Base-by-base conservation (phyloP, 2,888 invertebrate genomes). In the Campopleginae sp. region DNA sequence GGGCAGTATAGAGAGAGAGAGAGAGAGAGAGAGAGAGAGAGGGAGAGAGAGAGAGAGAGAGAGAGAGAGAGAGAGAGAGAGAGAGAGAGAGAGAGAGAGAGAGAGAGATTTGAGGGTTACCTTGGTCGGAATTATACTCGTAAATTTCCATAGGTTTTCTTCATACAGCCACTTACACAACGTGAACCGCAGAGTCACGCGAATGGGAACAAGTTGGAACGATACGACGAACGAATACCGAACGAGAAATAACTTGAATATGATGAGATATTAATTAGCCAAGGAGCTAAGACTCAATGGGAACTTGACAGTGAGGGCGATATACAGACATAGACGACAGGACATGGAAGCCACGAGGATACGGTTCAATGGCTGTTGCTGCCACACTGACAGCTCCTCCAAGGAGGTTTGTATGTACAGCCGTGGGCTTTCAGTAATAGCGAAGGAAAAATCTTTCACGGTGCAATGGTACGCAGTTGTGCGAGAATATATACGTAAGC, bases 51-150 rank as follows among this genome's bases (percentile, higher is more conserved):
- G 42, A 63, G 27, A 65, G 33, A 74, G 77, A 46, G 66, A 48
- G 72, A 77, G 42, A 3, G 46, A 42, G n/a, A 80, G 38, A 54
- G 65, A 63, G 23, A 61, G 80, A 79, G 19, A 78, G 70, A n/a
- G n/a, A n/a, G n/a, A n/a, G 12, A 14, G 0, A 19, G 42, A 42
- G 6, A 31, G 61, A 14, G 75, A 31, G 23, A 48, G 61, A 38
- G 70, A 70, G 77, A 77, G 54, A 85, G 87, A 88, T 87, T 84
- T 77, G 86, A 86, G 68, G 82, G 84, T 81, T 84, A 76, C 85
- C 84, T 63, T 70, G 75, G 78, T 78, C 75, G 84, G 82, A 86
- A 86, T 86, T 85, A 85, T 84, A 82, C 85, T 85, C 82, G 82
- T 82, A 77, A 82, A 85, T 85, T 85, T 85, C 72, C 82, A 82